Evolutionary conservation across 2,888 invertebrate genomes (phyloP).

Genomic region (Cephus pygmeus): DNA sequence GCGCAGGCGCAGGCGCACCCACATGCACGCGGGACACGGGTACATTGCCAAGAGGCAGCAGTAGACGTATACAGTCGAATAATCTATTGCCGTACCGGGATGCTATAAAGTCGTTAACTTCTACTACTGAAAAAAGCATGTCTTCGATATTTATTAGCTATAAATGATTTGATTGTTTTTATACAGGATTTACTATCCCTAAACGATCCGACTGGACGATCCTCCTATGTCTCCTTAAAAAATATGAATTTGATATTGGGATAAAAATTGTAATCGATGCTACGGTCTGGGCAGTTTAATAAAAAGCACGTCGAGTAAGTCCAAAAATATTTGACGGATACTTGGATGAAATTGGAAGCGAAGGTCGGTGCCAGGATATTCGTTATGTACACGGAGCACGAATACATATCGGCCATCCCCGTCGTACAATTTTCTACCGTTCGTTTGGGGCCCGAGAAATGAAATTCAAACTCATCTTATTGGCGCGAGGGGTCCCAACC

Average conservation of each 20-base stretch:
- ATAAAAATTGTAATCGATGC: not conserved
- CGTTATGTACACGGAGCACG: not conserved
- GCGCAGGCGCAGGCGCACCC: not conserved
- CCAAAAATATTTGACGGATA: not conserved
- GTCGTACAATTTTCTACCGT: constrained; percentile 27
- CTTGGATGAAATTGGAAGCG: not conserved
- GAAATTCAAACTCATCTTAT: constrained; percentile 30
- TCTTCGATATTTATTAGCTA: constrained; percentile 16
- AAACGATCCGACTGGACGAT: not conserved
- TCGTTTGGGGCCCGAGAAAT: not conserved
- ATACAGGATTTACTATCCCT: not conserved
- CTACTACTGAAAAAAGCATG: constrained; percentile 1
- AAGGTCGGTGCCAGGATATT: not conserved
- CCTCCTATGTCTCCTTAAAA: not conserved
- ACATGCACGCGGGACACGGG: no score
- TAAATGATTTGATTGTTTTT: constrained; percentile 21
- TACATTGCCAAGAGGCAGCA: no score
- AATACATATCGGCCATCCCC: not conserved
- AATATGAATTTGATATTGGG: not conserved
- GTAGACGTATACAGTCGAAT: not conserved
- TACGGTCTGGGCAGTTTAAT: not conserved
- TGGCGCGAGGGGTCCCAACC: constrained; percentile 16
- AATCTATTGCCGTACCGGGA: not conserved
- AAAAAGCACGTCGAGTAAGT: not conserved
- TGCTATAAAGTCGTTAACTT: constrained; percentile 14